These are phyloP conservation scores for Acleris cristana DNA, from an alignment of 2,888 invertebrate genomes.

Conservation along the genomic window DNA sequence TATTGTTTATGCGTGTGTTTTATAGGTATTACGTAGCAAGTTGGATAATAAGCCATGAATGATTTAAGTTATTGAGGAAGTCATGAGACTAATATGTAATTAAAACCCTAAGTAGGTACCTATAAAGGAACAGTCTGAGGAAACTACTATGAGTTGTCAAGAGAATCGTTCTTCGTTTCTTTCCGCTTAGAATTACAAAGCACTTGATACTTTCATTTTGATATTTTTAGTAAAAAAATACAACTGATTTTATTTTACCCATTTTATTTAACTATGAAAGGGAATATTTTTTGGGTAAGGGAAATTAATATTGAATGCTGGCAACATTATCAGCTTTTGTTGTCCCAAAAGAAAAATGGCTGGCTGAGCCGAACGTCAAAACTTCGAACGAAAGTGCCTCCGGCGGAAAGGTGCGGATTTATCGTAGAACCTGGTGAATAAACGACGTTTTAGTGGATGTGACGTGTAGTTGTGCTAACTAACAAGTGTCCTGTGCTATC, in stretches of 20 bases:
- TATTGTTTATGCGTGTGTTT: too few relatives aligned
- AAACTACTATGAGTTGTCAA: too few relatives aligned
- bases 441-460: slow-evolving; percentile 52
- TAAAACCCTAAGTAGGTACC: too few relatives aligned
- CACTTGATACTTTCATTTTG: too few relatives aligned
- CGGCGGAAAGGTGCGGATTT: slow-evolving; percentile 68
- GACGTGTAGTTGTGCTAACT: slow-evolving; percentile 55
- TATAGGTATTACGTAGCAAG: not conserved
- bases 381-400: slow-evolving; percentile 62
- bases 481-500: slow-evolving; percentile 47
- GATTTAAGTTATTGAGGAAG: too few relatives aligned
- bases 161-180: too few relatives aligned
- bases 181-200: too few relatives aligned
- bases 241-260: too few relatives aligned
- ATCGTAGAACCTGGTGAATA: slow-evolving; percentile 49
- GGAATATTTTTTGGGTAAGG: slow-evolving; percentile 1
- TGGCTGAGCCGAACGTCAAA: slow-evolving; percentile 73
- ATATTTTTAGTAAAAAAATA: too few relatives aligned
- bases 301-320: slow-evolving; percentile 40
- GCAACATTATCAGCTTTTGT: slow-evolving; percentile 68
- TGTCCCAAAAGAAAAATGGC: slow-evolving; percentile 77
- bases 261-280: too few relatives aligned
- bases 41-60: not conserved
- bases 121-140: too few relatives aligned
- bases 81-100: too few relatives aligned